Evolutionary conservation across 2,113 vertebrate genomes (phyloP).

Genomic region (Chionis minor): DNA sequence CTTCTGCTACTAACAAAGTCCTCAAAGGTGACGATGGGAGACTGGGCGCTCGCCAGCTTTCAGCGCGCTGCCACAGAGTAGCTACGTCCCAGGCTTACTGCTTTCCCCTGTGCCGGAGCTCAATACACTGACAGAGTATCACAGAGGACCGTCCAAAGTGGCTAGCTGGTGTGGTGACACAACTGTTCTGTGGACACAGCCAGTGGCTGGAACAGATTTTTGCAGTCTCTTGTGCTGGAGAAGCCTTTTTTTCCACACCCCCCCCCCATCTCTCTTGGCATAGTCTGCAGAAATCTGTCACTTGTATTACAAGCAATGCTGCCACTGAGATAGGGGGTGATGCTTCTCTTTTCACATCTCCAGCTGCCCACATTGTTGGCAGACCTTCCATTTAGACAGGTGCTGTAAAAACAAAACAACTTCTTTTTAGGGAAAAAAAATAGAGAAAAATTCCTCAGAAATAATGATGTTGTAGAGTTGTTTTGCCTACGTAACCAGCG

Average conservation of each 20-base stretch:
- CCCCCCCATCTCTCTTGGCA: neutral
- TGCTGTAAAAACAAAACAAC: conserved; percentile 35
- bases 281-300: neutral
- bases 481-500: neutral
- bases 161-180: neutral
- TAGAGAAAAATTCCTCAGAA: neutral
- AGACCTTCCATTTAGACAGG: neutral
- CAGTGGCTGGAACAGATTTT: neutral
- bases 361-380: neutral
- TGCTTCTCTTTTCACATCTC: neutral
- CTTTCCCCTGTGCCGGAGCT: neutral
- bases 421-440: neutral
- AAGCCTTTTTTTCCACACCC: neutral
- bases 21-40: neutral
- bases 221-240: neutral
- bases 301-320: neutral
- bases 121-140: neutral
- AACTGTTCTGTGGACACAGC: neutral
- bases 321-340: neutral
- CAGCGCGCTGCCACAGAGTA: neutral
- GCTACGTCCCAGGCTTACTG: neutral
- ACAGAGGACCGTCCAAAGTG: neutral
- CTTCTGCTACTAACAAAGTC: neutral
- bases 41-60: neutral
- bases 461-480: neutral